Base-by-base conservation (phyloP, 2,888 invertebrate species). In the Abscondita cerata region DNA sequence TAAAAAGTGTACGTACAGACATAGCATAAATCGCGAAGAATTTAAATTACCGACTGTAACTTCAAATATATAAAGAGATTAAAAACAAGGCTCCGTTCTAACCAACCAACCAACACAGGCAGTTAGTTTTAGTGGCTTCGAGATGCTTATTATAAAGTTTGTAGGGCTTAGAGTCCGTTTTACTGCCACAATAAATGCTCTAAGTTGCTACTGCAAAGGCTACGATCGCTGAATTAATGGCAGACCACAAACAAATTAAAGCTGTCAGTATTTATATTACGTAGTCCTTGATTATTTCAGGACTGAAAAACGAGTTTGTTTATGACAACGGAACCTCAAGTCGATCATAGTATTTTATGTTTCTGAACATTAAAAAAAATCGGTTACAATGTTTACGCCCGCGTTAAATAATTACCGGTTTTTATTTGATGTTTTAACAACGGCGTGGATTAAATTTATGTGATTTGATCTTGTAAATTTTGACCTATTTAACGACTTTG, bases 81-180 rank as follows among this genome's bases (percentile, higher is more conserved):
- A 76, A 75, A 76, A 75, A 75, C 73, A 68, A 69, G 71, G 68
- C 70, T 68, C 66, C 44, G 34, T 33, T 59, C 48, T 52, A 52
- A n/a, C 56, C 52, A 53, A 57, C 57, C 57, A 58, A 62, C 61
- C 52, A 64, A 52, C 64, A 47, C 53, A 61, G 53, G 64, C 64
- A 57, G 68, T 64, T 68, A 64, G 65, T 66, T 66, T 65, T 62
- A 65, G 68, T 65, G 64, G 63, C 65, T 62, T 64, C 64, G 65
- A 66, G 65, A 67, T 70, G 73, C 74, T 75, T 76, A 75, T 75
- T 76, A 76, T 72, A 74, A 75, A 76, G 75, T 76, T 76, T 74
- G 62, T 64, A 67, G 69, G 68, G 72, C 69, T 75, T 71, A 74
- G 58, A 62, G 73, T 72, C 73, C 70, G 71, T 72, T 75, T 75